Conservation (phyloP, 2,113 vertebrate genomes). For the Ancistrus triradiatus region DNA sequence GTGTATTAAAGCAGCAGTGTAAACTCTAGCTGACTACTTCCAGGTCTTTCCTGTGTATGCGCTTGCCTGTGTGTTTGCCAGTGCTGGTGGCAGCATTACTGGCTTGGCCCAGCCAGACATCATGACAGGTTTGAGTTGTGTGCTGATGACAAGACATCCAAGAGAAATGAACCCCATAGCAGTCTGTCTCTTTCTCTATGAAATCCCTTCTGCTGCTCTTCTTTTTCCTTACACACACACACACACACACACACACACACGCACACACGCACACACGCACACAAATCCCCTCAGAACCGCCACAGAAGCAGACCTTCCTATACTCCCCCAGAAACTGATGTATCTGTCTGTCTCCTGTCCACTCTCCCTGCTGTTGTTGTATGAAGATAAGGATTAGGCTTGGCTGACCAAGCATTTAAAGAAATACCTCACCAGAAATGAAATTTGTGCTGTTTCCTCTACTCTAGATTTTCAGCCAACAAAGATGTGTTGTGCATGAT, state of each 20-base stretch:
- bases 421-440: background rate
- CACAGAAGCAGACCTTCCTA: background rate
- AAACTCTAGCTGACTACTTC: background rate
- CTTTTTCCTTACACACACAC: no score
- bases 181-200: background rate
- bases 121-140: conserved; percentile 21
- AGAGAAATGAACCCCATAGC: conserved; percentile 28
- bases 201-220: no score
- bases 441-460: background rate
- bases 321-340: background rate
- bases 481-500: background rate
- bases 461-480: background rate
- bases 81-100: conserved; percentile 14
- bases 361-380: background rate
- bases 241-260: background rate
- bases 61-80: background rate
- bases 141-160: conserved; percentile 18
- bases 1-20: conserved; percentile 7
- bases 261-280: background rate
- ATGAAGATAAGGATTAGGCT: background rate
- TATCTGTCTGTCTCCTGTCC: conserved; percentile 9
- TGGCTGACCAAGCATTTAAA: background rate
- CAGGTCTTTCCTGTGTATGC: background rate
- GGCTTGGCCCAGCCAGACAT: conserved; percentile 36
- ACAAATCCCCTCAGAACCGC: background rate